phyloP scores from a whole-genome alignment of 2,113 vertebrate genomes.

The Setophaga petechia region DNA sequence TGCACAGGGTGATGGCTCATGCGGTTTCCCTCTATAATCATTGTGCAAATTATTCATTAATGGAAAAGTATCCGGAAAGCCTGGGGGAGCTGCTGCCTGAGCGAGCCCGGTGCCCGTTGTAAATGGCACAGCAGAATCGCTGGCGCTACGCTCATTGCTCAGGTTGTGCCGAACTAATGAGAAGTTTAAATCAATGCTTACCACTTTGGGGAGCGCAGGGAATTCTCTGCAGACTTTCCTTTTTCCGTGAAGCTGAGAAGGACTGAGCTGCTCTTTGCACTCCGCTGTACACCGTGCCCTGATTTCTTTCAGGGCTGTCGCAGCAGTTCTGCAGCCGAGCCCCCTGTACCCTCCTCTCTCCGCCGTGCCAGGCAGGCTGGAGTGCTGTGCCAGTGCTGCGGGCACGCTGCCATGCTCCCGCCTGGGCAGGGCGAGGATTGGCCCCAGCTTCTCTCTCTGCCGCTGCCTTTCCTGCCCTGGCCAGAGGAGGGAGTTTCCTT shows the following conservation, averaged over 20 bases:
- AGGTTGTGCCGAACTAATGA: neutral
- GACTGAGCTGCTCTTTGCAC: neutral
- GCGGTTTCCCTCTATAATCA: neutral
- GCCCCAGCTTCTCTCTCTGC: rapidly evolving
- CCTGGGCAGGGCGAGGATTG: neutral
- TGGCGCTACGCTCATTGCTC: neutral
- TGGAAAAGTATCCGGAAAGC: neutral
- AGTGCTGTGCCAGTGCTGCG: neutral
- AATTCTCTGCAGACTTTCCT: neutral
- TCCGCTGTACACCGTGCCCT: rapidly evolving
- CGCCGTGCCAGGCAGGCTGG: rapidly evolving
- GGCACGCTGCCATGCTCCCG: rapidly evolving
- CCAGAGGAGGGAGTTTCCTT: neutral
- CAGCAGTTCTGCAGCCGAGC: neutral
- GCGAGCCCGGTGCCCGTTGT: neutral
- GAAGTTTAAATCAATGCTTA: constrained; percentile 2
- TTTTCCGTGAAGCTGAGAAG: neutral
- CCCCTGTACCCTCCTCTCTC: neutral
- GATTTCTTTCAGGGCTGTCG: neutral
- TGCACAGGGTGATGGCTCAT: neutral
- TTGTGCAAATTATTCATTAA: constrained; percentile 37
- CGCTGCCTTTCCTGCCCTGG: neutral
- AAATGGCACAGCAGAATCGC: neutral
- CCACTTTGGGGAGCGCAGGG: neutral
- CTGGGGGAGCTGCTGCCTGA: neutral